Base-by-base conservation (phyloP, 1,140 invertebrate species). In the Thalassaphorura encarpata region DNA sequence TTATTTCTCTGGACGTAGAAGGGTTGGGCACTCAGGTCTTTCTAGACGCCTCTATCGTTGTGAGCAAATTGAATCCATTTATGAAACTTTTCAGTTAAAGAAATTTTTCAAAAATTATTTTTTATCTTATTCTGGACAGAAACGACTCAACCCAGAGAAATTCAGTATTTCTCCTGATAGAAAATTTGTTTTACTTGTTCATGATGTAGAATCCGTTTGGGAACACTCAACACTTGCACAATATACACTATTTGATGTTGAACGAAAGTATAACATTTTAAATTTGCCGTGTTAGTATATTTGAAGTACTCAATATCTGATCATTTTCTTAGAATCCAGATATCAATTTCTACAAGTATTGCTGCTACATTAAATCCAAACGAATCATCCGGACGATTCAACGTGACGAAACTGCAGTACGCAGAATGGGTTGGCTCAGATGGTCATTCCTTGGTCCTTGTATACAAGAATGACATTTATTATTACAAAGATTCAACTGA, bases 391-490 rank as follows among this genome's bases (percentile, higher is more conserved):
- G n/a, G n/a, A n/a, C n/a, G n/a, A n/a, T n/a, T n/a, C n/a, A n/a
- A n/a, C n/a, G n/a, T n/a, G n/a, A 53, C 52, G 36, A 53, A 61
- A 41, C 64, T 78, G 23, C 75, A 79, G 67, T 71, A 70, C 60
- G 83, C 82, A 2, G 76, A 77, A 33, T 87, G 84, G 84, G 79
- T n/a, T n/a, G n/a, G 83, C 3, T 81, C 82, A 0, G 74, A 76
- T 56, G 81, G 72, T 2, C 78, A 80, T 50, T 77, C 77, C 1
- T 71, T 85, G 31, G 80, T 83, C 24, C 85, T 85, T 71, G 80
- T 87, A 1, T 77, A 83, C 61, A 75, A 88, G 58, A 94, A 94
- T 73, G 85, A 94, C 73, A 85, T 95, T 66, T 90, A 85, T 71
- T 78, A 89, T 52, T 79, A 80, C 6, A 85, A 85, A 0, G 67